Evolutionary conservation across 2,888 invertebrate species (phyloP).

Genomic region (Machimus atricapillus): DNA sequence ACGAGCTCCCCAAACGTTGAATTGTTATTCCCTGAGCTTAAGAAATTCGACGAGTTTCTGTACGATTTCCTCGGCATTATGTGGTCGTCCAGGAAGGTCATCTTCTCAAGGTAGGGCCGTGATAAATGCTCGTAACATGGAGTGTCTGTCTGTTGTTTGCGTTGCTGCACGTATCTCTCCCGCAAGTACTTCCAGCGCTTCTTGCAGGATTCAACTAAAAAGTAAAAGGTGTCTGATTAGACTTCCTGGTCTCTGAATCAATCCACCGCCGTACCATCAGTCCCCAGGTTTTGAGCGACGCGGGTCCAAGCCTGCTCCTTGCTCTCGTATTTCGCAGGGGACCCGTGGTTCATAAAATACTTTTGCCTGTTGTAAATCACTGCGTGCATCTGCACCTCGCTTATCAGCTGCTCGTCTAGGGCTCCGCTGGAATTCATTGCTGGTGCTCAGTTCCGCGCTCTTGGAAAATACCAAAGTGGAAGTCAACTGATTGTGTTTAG

Average conservation of each 20-base stretch:
- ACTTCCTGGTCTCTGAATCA: neutral
- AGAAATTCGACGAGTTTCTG: slow-evolving; percentile 58
- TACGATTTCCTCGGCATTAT: slow-evolving; percentile 62
- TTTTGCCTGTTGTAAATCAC: slow-evolving; percentile 62
- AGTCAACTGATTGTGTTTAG: neutral
- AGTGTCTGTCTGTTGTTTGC: slow-evolving; percentile 61
- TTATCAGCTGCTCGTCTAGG: slow-evolving; percentile 59
- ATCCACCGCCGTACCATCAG: slow-evolving; percentile 55
- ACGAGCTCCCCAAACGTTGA: slow-evolving; percentile 59
- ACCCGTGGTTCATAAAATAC: slow-evolving; percentile 58
- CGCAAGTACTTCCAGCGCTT: slow-evolving; percentile 62
- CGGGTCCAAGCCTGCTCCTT: slow-evolving; percentile 62
- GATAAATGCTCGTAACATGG: slow-evolving; percentile 62
- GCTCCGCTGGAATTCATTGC: neutral
- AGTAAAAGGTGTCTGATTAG: slow-evolving; percentile 49
- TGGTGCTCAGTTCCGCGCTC: neutral
- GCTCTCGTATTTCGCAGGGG: slow-evolving; percentile 53
- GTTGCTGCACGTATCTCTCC: slow-evolving; percentile 61
- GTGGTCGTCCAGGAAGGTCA: slow-evolving; percentile 62
- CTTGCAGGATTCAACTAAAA: slow-evolving; percentile 62
- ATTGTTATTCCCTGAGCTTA: slow-evolving; percentile 58
- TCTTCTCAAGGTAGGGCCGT: slow-evolving; percentile 62
- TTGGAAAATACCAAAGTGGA: neutral
- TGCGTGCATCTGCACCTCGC: slow-evolving; percentile 61
- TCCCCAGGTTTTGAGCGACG: slow-evolving; percentile 58